Conservation (phyloP, 1,140 invertebrate species). For the Pachypeltis micranthus region DNA sequence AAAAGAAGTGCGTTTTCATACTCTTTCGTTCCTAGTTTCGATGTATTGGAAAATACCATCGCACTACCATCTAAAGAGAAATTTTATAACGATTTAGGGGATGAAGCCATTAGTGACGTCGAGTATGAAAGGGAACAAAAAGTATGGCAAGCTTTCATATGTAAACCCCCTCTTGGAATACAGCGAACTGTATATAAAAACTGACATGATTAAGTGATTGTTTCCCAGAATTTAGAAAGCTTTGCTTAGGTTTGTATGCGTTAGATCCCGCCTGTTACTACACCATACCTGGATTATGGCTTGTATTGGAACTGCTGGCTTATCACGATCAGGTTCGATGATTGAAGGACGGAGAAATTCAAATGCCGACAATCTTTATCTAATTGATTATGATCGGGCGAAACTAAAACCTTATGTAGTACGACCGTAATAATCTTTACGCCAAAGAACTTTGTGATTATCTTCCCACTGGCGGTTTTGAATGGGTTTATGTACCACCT, state of each 20-base stretch:
- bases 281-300: constrained; percentile 33
- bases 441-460: constrained; percentile 37
- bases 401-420: constrained; percentile 34
- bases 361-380: constrained; percentile 38
- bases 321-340: constrained; percentile 36
- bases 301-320: constrained; percentile 37
- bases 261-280: constrained; percentile 30
- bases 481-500: background rate
- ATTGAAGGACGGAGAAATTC: constrained; percentile 33
- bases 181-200: background rate
- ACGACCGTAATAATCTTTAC: constrained; percentile 44
- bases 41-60: background rate
- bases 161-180: background rate
- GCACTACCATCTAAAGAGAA: background rate
- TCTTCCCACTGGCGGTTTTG: constrained; percentile 31
- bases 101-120: background rate
- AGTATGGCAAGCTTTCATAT: background rate
- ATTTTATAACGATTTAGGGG: background rate
- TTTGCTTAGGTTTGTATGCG: constrained; percentile 26
- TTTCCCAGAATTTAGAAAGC: constrained; percentile 36
- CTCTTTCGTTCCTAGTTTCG: background rate
- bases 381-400: constrained; percentile 34
- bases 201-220: constrained; percentile 26
- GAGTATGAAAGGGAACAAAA: background rate
- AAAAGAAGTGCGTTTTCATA: background rate